Evolutionary conservation across 1,140 invertebrate species (phyloP), one percentile per base, ranked within the genome.

Genomic region (Pogonomyrmex californicus): DNA sequence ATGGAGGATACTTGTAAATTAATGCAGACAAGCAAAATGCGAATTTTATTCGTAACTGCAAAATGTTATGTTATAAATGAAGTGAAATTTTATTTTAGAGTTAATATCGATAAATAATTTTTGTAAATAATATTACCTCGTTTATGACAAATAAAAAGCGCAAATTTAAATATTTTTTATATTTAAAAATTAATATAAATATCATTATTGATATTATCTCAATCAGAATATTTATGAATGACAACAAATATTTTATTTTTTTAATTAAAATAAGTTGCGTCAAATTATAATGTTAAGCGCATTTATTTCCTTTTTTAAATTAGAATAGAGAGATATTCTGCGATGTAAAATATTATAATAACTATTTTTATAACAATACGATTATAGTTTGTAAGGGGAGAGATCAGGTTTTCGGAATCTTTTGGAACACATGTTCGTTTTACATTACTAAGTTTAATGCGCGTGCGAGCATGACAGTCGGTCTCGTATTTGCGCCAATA

Each of bases 401-500:
- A 12, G 44, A 86, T 54, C 77, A 82, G 17, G 41, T 71, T 71
- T 82, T 86, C n/a, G 7, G 14, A 9, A 58, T 81, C n/a, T 9
- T 23, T 4, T n/a, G 33, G n/a, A 23, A 68, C n/a, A 60, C 6
- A 41, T 58, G 12, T 68, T 81, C 47, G 14, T 51, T 86, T 86
- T 47, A 47, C n/a, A 77, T 77, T 44, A n/a, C 1, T 36, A 38
- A 33, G 49, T 65, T 85, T 56, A 58, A 78, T 66, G 4, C 10
- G 47, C 36, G 33, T n/a, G 73, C 38, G 33, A 75, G 54, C n/a
- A 2, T 14, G 56, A 56, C 49, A 76, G 68, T 47, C n/a, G 47
- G n/a, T 77, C 41, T 30, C 9, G 49, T 66, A 62, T 76, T 87
- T 68, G 33, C 62, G 23, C n/a, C 73, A 68, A 90, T 86, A 85